Percentiles rank a stretch among this genome's conserved stretches.
Evolutionary conservation across 2,113 vertebrate species (phyloP).

Genomic region (Pedionomus torquatus): DNA sequence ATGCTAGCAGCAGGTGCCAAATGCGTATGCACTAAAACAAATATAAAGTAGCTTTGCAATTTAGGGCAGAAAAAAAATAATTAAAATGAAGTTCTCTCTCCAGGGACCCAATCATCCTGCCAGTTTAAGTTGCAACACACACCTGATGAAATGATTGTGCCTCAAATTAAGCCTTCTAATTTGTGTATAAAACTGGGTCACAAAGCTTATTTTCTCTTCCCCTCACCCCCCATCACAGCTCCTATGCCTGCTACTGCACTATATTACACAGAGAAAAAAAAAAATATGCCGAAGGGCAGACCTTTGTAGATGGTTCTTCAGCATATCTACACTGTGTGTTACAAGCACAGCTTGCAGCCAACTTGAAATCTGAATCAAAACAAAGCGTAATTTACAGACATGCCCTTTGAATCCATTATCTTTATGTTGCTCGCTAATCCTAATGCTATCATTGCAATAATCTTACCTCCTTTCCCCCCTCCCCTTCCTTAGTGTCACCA

Average conservation of each 20-base stretch:
- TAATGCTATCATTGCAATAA: neutral
- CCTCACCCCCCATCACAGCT: neutral
- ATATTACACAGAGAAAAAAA: neutral
- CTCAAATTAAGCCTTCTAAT: slow-evolving; percentile 39
- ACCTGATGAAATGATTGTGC: slow-evolving; percentile 30
- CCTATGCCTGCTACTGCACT: neutral
- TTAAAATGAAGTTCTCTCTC: neutral
- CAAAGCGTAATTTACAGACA: neutral
- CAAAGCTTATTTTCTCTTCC: neutral
- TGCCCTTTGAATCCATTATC: neutral
- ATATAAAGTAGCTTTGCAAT: slow-evolving; percentile 15
- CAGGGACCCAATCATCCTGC: neutral
- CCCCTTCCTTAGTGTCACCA: neutral
- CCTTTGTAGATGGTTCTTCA: neutral
- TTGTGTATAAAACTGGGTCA: slow-evolving; percentile 38
- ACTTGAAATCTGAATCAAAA: neutral
- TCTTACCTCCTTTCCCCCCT: neutral
- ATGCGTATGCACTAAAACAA: neutral
- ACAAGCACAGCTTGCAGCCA: neutral
- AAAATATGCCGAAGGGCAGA: neutral
- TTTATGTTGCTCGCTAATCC: neutral
- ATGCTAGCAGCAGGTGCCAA: slow-evolving; percentile 18
- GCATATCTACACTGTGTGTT: neutral
- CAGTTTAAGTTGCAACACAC: slow-evolving; percentile 17
- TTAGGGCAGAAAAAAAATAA: neutral